Evolutionary conservation across 2,113 vertebrate species (phyloP).

Genomic region (Sisor rabdophorus): DNA sequence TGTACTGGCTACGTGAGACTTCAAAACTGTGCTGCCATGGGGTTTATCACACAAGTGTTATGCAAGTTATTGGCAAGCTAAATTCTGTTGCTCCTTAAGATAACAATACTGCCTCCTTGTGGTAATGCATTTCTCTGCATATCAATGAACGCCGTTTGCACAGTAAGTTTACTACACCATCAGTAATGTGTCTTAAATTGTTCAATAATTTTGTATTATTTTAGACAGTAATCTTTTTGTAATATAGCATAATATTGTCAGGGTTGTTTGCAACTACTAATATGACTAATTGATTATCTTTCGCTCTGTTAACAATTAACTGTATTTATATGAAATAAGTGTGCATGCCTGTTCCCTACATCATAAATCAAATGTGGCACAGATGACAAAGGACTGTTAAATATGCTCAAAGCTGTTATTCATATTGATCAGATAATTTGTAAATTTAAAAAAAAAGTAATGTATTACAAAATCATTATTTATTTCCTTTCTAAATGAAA

Average conservation of each 20-base stretch:
- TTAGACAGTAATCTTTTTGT: too few species aligned
- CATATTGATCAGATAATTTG: not conserved
- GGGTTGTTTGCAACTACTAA: not conserved
- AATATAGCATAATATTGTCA: not conserved
- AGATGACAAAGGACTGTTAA: not conserved
- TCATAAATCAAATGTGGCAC: constrained; percentile 5
- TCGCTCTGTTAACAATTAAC: not conserved
- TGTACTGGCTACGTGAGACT: constrained; percentile 5
- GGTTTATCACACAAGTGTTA: constrained; percentile 40
- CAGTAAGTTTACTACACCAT: not conserved
- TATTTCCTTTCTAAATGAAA: not conserved
- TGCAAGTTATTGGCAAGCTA: constrained; percentile 37
- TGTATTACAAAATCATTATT: not conserved
- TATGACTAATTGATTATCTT: not conserved
- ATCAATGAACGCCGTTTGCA: not conserved
- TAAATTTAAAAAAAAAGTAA: not conserved
- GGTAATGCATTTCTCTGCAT: constrained; percentile 53
- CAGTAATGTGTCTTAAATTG: not conserved
- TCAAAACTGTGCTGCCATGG: constrained; percentile 15
- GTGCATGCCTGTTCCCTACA: not conserved
- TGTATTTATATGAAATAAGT: not conserved
- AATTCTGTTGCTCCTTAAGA: not conserved
- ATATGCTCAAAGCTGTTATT: constrained; percentile 1
- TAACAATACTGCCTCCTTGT: constrained; percentile 38
- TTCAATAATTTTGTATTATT: not conserved